Evolutionary conservation across 1,140 invertebrate genomes (phyloP).

Genomic region (Hylaeus volcanicus): DNA sequence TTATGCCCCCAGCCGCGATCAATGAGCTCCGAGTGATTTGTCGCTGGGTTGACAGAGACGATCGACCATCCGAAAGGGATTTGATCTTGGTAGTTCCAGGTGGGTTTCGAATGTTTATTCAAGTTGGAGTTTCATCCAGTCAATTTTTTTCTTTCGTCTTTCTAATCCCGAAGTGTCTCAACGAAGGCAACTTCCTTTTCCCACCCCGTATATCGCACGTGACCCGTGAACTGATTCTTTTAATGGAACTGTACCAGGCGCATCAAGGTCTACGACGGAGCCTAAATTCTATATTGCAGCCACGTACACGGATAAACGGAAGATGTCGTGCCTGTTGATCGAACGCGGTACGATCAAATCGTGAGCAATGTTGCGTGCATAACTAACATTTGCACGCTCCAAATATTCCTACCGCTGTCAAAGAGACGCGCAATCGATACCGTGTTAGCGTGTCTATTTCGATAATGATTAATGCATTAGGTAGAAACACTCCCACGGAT

Average conservation of each 20-base stretch:
- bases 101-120: too few relatives aligned
- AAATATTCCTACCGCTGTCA: conserved; percentile 41
- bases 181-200: too few relatives aligned
- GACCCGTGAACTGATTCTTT: too few relatives aligned
- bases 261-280: conserved; percentile 1
- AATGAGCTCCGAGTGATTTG: neutral
- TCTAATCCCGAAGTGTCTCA: too few relatives aligned
- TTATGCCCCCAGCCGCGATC: conserved; percentile 10
- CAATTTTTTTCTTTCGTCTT: too few relatives aligned
- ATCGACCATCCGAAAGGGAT: too few relatives aligned
- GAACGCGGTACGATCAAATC: conserved; percentile 60
- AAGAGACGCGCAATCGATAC: conserved; percentile 55
- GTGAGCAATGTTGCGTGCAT: conserved; percentile 62
- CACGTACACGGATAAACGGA: conserved; percentile 29
- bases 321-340: conserved; percentile 59
- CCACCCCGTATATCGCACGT: too few relatives aligned
- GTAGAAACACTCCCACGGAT: conserved; percentile 42
- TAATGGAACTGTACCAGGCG: neutral
- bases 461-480: conserved; percentile 54
- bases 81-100: too few relatives aligned
- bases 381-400: conserved; percentile 59
- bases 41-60: too few relatives aligned
- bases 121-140: too few relatives aligned
- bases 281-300: conserved; percentile 14
- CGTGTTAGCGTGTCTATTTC: conserved; percentile 1